A percentile compares a stretch with the other conserved stretches of the same genome.
phyloP scores from a whole-genome alignment of 2,888 invertebrate genomes.

The Thysanoteuthis rhombus region DNA sequence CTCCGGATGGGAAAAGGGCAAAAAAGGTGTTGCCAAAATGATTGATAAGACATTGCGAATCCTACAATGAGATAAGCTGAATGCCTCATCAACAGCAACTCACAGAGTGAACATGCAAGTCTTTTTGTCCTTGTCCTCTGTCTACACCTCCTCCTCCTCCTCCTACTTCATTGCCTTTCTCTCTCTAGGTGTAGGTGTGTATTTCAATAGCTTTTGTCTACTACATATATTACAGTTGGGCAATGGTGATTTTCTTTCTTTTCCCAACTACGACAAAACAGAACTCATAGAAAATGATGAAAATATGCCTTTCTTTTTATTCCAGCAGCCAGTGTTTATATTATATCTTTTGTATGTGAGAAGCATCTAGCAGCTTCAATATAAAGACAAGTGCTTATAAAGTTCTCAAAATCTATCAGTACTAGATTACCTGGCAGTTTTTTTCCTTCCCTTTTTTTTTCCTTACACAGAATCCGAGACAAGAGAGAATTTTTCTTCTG shows the following conservation, averaged over 20 bases:
- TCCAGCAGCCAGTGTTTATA: background rate
- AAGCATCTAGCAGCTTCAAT: background rate
- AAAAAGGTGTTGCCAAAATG: conserved; percentile 12
- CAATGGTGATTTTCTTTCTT: background rate
- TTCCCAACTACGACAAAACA: background rate
- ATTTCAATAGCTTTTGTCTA: background rate
- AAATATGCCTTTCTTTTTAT: background rate
- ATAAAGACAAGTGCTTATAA: background rate
- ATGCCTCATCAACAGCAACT: background rate
- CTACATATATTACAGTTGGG: background rate
- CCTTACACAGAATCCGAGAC: background rate
- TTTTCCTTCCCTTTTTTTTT: background rate
- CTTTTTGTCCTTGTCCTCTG: background rate
- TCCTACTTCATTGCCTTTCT: background rate
- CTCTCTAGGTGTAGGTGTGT: background rate
- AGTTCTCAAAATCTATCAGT: conserved; percentile 12
- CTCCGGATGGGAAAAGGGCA: conserved; percentile 12
- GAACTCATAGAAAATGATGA: background rate
- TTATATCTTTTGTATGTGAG: background rate
- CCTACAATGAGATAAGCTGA: background rate
- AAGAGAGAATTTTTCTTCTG: background rate
- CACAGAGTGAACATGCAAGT: background rate
- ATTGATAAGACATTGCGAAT: background rate
- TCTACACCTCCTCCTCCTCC: background rate
- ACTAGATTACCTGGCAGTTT: background rate